Conservation (phyloP, 2,797 vertebrate genomes). For the Uromys caudimaculatus region DNA sequence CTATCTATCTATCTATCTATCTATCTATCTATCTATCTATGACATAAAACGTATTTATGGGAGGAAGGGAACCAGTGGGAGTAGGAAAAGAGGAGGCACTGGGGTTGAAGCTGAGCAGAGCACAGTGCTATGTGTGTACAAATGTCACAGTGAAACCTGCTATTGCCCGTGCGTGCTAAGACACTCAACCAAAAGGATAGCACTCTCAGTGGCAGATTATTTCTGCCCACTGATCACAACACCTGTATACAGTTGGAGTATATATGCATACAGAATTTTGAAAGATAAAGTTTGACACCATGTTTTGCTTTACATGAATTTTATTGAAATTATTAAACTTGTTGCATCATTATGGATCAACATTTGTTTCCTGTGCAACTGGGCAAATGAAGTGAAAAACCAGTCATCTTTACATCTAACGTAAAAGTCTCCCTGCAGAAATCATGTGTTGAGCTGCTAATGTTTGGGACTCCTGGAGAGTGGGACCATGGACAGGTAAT, state of each 20-base stretch:
- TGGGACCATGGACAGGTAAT: neutral
- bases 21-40: neutral
- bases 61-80: neutral
- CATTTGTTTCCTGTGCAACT: slow-evolving; percentile 27
- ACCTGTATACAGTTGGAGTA: neutral
- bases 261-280: neutral
- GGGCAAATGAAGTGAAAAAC: slow-evolving; percentile 3
- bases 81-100: neutral
- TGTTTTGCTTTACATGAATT: neutral
- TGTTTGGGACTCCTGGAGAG: neutral
- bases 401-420: neutral
- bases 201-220: neutral
- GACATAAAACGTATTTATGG: neutral
- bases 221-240: neutral
- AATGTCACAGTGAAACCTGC: too few relatives aligned
- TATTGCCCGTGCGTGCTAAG: too few relatives aligned
- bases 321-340: neutral
- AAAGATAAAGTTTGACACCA: neutral
- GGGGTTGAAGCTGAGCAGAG: neutral
- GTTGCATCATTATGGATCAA: neutral
- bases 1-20: neutral
- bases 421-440: neutral
- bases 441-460: neutral
- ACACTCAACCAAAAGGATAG: neutral
- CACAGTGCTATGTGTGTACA: neutral